Conservation (phyloP, 2,113 vertebrate genomes). For the Scopus umbretta region DNA sequence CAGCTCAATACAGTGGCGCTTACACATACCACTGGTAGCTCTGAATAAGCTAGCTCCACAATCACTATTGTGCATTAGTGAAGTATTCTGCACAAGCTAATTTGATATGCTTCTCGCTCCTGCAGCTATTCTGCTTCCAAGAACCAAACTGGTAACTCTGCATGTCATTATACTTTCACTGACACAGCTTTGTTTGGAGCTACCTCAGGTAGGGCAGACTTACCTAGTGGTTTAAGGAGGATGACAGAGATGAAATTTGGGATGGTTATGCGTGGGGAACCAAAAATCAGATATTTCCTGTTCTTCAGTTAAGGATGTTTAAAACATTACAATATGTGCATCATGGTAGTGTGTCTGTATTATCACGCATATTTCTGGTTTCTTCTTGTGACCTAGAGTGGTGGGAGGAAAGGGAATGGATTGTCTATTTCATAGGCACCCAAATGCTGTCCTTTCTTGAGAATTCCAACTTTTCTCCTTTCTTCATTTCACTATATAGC, state of each 20-base stretch:
- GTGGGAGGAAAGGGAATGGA: neutral
- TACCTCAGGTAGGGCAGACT: neutral
- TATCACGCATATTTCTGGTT: neutral
- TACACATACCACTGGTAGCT: neutral
- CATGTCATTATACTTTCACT: neutral
- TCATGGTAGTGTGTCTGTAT: neutral
- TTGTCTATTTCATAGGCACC: neutral
- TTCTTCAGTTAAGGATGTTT: neutral
- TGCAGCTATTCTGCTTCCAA: neutral
- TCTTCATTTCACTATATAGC: constrained; percentile 27
- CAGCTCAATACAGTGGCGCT: neutral
- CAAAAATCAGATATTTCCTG: neutral
- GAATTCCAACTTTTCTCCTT: neutral
- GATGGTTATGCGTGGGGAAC: neutral
- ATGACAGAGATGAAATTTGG: neutral
- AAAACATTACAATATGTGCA: neutral
- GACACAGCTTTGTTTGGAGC: neutral
- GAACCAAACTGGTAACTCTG: neutral
- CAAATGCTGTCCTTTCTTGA: neutral
- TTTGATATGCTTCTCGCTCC: neutral
- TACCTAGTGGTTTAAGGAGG: neutral
- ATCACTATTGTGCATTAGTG: neutral
- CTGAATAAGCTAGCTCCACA: neutral
- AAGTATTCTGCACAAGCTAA: neutral
- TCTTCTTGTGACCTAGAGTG: neutral